Evolutionary conservation across 1,140 invertebrate species (phyloP).

Genomic region (Diorhabda elongata): DNA sequence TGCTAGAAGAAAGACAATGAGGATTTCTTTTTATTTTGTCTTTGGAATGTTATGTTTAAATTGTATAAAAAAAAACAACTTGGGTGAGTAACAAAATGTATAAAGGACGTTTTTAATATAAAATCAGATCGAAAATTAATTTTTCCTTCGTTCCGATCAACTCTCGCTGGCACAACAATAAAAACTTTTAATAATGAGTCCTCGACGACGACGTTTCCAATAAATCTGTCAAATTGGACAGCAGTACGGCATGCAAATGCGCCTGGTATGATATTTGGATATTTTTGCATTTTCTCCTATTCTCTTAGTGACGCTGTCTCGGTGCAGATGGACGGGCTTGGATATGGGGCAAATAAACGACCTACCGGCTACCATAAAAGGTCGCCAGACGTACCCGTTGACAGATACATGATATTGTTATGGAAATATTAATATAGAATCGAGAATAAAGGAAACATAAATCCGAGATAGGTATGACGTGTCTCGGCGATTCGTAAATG

Average conservation of each 20-base stretch:
- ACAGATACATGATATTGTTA: conserved; percentile 44
- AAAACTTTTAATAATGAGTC: conserved; percentile 38
- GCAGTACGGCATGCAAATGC: conserved; percentile 18
- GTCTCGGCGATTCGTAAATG: conserved; percentile 21
- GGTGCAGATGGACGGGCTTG: conserved; percentile 31
- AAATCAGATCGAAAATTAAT: background rate
- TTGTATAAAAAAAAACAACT: background rate
- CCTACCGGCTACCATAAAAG: conserved; percentile 34
- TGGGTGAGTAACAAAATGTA: background rate
- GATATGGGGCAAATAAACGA: conserved; percentile 35
- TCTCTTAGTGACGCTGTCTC: conserved; percentile 28
- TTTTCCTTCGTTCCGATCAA: background rate
- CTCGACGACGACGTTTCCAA: conserved; percentile 36
- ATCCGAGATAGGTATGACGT: conserved; percentile 27
- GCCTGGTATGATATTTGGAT: conserved; percentile 33
- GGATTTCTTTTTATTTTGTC: no score
- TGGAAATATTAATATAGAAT: conserved; percentile 44
- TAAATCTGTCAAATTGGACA: conserved; percentile 40
- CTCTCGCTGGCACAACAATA: conserved; percentile 27
- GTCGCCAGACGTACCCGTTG: conserved; percentile 30
- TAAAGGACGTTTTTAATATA: background rate
- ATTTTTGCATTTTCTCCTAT: conserved; percentile 21
- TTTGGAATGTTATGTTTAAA: no score
- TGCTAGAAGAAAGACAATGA: no score
- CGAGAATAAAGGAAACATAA: conserved; percentile 39